phyloP scores from a whole-genome alignment of 1,140 invertebrate genomes.

The Campoletis sonorensis region DNA sequence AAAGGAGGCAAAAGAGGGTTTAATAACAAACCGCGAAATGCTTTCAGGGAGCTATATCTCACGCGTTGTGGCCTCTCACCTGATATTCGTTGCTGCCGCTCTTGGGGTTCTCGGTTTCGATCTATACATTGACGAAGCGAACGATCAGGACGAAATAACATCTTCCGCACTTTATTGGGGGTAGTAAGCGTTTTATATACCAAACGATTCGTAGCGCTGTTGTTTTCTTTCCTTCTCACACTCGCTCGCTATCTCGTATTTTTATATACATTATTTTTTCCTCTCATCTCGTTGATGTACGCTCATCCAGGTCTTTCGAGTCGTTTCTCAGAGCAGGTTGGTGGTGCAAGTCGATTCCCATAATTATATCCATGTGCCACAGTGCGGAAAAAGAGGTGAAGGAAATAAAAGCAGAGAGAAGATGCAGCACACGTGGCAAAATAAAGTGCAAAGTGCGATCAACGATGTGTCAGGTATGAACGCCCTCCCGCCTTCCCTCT shows the following conservation, averaged over 20 bases:
- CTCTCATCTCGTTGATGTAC: slow-evolving; percentile 9
- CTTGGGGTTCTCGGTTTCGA: not conserved
- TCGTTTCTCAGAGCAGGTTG: slow-evolving; percentile 45
- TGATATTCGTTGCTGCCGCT: not conserved
- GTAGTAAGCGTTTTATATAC: slow-evolving; percentile 25
- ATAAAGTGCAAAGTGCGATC: slow-evolving; percentile 39
- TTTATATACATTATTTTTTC: not conserved
- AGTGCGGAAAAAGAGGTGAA: not conserved
- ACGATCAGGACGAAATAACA: slow-evolving; percentile 48
- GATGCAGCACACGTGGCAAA: slow-evolving; percentile 2
- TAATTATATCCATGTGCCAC: slow-evolving; percentile 34
- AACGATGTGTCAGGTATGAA: slow-evolving; percentile 29
- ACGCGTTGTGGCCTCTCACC: slow-evolving; percentile 8
- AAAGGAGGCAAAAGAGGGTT: slow-evolving; percentile 25
- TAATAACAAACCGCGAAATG: slow-evolving; percentile 40
- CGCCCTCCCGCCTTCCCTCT: not conserved
- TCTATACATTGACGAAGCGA: slow-evolving; percentile 4
- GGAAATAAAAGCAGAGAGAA: not conserved
- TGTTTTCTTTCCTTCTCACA: not conserved
- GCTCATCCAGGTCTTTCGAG: slow-evolving; percentile 24
- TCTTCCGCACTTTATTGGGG: slow-evolving; percentile 50
- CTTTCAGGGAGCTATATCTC: slow-evolving; percentile 47
- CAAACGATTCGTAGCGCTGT: not conserved
- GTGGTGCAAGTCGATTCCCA: slow-evolving; percentile 40
- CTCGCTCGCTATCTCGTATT: not conserved